Evolutionary conservation across 1,140 invertebrate species (phyloP).

Genomic region (Saccostrea echinata): DNA sequence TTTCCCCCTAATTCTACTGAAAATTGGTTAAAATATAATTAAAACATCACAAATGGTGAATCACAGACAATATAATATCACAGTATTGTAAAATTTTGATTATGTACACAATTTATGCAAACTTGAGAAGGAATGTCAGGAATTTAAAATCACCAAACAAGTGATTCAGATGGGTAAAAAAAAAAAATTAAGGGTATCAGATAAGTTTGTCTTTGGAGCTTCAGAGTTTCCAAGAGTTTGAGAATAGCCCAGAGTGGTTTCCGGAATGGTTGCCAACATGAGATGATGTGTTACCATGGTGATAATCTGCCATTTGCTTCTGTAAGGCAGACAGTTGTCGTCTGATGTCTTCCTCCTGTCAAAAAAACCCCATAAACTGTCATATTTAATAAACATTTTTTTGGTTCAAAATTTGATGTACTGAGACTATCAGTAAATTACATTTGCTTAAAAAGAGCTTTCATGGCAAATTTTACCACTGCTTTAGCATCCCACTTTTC

Average conservation of each 20-base stretch:
- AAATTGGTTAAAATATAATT: not conserved
- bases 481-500: too few relatives aligned
- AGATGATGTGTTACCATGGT: constrained; percentile 41
- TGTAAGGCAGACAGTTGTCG: constrained; percentile 51
- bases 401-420: too few relatives aligned
- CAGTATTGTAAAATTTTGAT: not conserved
- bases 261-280: constrained; percentile 3
- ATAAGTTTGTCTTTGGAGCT: not conserved
- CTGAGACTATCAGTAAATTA: too few relatives aligned
- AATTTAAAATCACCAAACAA: not conserved
- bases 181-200: not conserved
- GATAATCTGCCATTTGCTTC: constrained; percentile 54
- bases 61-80: constrained; percentile 13
- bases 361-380: too few relatives aligned
- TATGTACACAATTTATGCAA: not conserved
- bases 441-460: too few relatives aligned
- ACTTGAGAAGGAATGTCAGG: not conserved
- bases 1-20: not conserved
- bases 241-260: constrained; percentile 4
- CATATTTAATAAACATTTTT: too few relatives aligned
- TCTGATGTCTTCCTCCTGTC: constrained; percentile 57
- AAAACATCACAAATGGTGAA: not conserved
- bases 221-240: constrained; percentile 8
- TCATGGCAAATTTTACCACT: too few relatives aligned
- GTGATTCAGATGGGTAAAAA: not conserved